Base-by-base conservation (phyloP, 2,113 vertebrate genomes). In the Hirundichthys speculiger region DNA sequence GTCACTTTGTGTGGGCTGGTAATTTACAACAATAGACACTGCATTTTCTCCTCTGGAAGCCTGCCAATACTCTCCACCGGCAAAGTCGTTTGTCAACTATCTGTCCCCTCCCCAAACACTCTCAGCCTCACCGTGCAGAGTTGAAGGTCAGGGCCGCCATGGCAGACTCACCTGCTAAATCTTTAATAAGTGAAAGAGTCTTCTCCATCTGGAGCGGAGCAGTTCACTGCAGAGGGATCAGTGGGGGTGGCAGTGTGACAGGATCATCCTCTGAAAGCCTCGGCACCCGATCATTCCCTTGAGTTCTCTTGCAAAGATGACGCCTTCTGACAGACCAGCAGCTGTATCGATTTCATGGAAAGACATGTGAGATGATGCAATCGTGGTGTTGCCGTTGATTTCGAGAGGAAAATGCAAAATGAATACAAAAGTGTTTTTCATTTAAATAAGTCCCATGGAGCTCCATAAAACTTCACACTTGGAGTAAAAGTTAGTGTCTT, bases 1-100 rank as follows among this genome's bases (percentile, higher is more conserved):
- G 82, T 83, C 69, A 81, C 66, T 76, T 69, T 73, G 79, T 55
- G 79, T 48, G 66, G 79, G 73, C 50, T 73, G 62, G 63, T 79
- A 78, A 85, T 85, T 84, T 82, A 76, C 82, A 47, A 77, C 73
- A 81, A 83, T 85, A 73, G 69, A 86, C 79, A 84, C 62, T 65
- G 67, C 64, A 64, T 72, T 82, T 76, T 75, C 56, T 57, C 51
- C 20, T 42, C 30, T 87, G 83, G 82, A 78, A 79, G 69, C 62
- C 65, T 71, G 71, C 84, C 82, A 75, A 34, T 34, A 71, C 63
- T 57, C 70, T 74, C 60, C 43, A 51, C 46, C 64, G 25, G 60
- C 52, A 57, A 75, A 73, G 83, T 61, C 2, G 15, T 78, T 77
- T 73, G 65, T 80, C 58, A 51, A 51, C 67, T 77, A 66, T 52